Conservation (phyloP, 2,113 vertebrate species). For the Naja naja region DNA sequence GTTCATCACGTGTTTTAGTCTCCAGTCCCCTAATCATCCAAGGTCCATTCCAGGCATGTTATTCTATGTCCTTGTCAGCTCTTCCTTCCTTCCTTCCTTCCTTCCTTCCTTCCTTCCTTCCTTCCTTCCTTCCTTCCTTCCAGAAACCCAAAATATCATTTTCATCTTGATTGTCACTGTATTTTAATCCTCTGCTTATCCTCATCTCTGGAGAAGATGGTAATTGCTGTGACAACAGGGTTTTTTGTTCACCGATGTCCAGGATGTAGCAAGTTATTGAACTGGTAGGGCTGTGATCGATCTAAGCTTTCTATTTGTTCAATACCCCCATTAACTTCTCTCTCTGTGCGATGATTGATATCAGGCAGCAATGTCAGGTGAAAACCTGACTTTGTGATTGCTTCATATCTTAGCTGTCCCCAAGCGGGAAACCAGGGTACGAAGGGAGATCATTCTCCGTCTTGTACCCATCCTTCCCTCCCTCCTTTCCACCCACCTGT, state of each 20-base stretch:
- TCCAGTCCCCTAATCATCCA: neutral
- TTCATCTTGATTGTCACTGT: neutral
- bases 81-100: too few relatives aligned
- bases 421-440: neutral
- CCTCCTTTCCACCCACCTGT: neutral
- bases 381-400: rapidly evolving
- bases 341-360: conserved; percentile 4
- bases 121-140: too few relatives aligned
- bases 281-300: conserved; percentile 35
- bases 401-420: neutral
- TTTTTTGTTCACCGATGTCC: conserved; percentile 40
- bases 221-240: neutral
- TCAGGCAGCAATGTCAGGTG: neutral
- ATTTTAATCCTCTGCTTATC: neutral
- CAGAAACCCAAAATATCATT: neutral
- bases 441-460: neutral
- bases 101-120: too few relatives aligned
- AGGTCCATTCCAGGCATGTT: neutral
- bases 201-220: neutral
- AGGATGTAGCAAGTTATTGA: conserved; percentile 45
- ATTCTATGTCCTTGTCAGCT: neutral
- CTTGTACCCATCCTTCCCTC: neutral
- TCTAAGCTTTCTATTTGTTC: conserved; percentile 20
- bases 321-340: conserved; percentile 15
- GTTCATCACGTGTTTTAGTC: too few relatives aligned